These are phyloP conservation scores for Euplexia lucipara DNA, from an alignment of 2,888 invertebrate genomes.

Conservation along the genomic window DNA sequence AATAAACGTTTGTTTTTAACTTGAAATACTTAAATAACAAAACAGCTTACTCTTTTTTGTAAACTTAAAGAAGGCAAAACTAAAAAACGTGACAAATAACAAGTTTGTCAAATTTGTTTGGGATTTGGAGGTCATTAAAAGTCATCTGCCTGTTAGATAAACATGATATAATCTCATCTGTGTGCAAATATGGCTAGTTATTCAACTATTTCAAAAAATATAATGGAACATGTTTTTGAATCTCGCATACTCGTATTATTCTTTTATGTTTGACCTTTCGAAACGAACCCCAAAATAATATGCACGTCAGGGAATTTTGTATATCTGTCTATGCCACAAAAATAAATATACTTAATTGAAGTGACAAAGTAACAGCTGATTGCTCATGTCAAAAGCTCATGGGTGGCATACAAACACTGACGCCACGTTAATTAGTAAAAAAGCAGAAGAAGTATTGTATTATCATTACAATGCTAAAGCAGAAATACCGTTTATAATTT, in stretches of 20 bases:
- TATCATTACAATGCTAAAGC: too few species aligned
- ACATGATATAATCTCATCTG: neutral
- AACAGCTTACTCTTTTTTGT: neutral
- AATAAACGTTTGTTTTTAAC: too few species aligned
- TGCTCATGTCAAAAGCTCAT: too few species aligned
- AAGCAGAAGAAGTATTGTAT: too few species aligned
- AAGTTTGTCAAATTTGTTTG: too few species aligned
- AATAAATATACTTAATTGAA: too few species aligned
- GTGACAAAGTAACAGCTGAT: too few species aligned
- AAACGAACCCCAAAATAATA: neutral
- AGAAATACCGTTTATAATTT: too few species aligned
- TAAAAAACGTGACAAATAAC: neutral
- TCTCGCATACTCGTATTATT: neutral
- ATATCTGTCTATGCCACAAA: too few species aligned
- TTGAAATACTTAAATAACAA: too few species aligned
- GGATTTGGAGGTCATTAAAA: neutral
- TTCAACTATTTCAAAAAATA: neutral
- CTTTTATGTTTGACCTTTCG: neutral
- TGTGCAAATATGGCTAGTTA: constrained; percentile 3
- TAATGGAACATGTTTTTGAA: neutral
- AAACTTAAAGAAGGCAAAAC: neutral
- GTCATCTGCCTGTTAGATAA: neutral
- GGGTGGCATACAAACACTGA: too few species aligned
- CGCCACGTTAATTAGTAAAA: too few species aligned
- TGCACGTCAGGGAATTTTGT: neutral